phyloP scores from a whole-genome alignment of 2,113 vertebrate species.

The Cebus imitator region DNA sequence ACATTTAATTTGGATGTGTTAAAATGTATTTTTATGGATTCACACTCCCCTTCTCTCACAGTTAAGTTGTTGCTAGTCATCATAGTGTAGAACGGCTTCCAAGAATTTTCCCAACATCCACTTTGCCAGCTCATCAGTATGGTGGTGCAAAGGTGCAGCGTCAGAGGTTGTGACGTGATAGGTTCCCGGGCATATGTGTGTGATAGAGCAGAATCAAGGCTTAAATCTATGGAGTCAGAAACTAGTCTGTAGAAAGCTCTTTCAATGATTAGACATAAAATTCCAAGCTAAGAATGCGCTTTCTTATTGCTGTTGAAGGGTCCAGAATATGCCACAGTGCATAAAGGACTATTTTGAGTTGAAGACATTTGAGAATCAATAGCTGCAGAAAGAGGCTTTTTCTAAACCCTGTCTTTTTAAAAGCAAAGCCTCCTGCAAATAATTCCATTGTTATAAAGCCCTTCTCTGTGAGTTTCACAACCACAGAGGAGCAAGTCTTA shows the following conservation, averaged over 20 bases:
- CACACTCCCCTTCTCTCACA: neutral
- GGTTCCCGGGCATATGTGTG: rapidly evolving
- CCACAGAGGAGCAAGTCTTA: neutral
- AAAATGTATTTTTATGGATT: neutral
- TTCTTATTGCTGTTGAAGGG: neutral
- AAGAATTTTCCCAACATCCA: neutral
- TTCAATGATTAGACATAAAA: neutral
- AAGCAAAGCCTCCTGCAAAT: neutral
- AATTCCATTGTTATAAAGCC: neutral
- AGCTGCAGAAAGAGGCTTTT: neutral
- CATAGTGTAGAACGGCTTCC: neutral
- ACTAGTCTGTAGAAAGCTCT: neutral
- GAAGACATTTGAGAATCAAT: neutral
- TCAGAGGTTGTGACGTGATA: neutral
- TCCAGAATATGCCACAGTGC: neutral
- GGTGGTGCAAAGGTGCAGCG: neutral
- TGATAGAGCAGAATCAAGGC: neutral
- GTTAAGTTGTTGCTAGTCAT: neutral
- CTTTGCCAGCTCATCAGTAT: neutral
- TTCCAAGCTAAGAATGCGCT: neutral
- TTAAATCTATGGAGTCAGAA: neutral
- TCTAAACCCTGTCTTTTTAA: neutral
- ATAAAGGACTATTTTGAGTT: neutral
- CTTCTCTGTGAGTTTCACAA: neutral
- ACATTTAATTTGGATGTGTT: neutral